Percentiles rank a stretch among this genome's conserved stretches.
Conservation (phyloP, 2,113 vertebrate species). For the Leucopsar rothschildi region DNA sequence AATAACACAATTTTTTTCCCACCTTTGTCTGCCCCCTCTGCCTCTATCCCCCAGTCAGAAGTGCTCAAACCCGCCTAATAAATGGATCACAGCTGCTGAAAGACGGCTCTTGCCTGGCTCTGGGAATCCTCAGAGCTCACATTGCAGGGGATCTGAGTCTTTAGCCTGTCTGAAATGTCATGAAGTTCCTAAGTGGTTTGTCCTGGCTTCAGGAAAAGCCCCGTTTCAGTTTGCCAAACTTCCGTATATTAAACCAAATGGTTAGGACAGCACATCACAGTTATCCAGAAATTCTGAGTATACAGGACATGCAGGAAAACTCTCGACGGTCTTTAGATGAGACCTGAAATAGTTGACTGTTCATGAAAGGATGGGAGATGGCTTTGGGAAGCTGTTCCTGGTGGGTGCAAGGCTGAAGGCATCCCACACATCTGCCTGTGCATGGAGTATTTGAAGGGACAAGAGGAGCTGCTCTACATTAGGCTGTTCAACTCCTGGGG, state of each 20-base stretch:
- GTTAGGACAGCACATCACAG: too few species aligned
- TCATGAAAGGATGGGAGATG: neutral
- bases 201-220: neutral
- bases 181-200: neutral
- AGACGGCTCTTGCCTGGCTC: neutral
- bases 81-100: conserved; percentile 64
- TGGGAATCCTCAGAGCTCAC: neutral
- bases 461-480: neutral
- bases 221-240: neutral
- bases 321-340: neutral
- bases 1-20: neutral
- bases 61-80: conserved; percentile 10
- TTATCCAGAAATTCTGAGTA: neutral
- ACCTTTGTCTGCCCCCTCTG: neutral
- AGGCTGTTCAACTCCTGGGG: neutral
- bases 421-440: rapidly evolving
- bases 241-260: neutral
- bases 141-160: neutral
- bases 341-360: neutral
- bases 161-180: neutral
- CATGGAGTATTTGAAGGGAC: neutral
- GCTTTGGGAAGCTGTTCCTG: rapidly evolving
- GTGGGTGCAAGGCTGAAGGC: neutral
- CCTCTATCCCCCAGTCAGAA: neutral
- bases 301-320: neutral